A percentile compares a stretch with the other conserved stretches of the same genome.
phyloP scores from a whole-genome alignment of 2,888 invertebrate species.

The Pyrrhia umbra region DNA sequence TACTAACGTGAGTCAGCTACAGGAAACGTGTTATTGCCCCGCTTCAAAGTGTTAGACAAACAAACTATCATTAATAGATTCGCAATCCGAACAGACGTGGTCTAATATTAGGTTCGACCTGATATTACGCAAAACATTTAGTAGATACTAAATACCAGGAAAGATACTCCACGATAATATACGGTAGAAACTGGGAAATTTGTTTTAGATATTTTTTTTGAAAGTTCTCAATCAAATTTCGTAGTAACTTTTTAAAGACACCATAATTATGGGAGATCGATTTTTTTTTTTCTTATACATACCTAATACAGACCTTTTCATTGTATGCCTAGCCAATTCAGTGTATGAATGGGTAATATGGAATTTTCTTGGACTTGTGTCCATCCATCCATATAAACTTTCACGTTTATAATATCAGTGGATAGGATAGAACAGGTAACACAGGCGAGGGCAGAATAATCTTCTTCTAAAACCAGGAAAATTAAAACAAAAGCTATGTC shows the following conservation, averaged over 20 bases:
- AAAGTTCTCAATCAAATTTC: too few species aligned
- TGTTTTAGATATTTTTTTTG: too few species aligned
- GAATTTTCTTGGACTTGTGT: too few species aligned
- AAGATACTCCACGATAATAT: background rate
- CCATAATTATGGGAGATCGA: too few species aligned
- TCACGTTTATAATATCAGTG: too few species aligned
- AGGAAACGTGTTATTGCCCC: constrained; percentile 23
- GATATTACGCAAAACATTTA: background rate
- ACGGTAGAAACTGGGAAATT: background rate
- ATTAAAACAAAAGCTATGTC: constrained; percentile 64
- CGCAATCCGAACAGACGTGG: constrained; percentile 19
- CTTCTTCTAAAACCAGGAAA: constrained; percentile 13
- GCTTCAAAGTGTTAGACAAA: constrained; percentile 23
- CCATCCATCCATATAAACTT: too few species aligned
- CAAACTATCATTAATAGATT: constrained; percentile 37
- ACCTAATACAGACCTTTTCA: too few species aligned
- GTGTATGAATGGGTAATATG: too few species aligned
- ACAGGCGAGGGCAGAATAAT: background rate
- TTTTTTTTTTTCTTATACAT: too few species aligned
- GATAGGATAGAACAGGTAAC: too few species aligned
- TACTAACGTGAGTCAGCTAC: constrained; percentile 24
- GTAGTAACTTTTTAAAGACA: too few species aligned
- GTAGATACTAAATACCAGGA: background rate
- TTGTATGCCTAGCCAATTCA: too few species aligned
- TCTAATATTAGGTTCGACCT: constrained; percentile 27